These are phyloP conservation scores for Mastigias papua DNA, from an alignment of 30 jellyfish, hydroid and myxozoan species.

Conservation along the genomic window DNA sequence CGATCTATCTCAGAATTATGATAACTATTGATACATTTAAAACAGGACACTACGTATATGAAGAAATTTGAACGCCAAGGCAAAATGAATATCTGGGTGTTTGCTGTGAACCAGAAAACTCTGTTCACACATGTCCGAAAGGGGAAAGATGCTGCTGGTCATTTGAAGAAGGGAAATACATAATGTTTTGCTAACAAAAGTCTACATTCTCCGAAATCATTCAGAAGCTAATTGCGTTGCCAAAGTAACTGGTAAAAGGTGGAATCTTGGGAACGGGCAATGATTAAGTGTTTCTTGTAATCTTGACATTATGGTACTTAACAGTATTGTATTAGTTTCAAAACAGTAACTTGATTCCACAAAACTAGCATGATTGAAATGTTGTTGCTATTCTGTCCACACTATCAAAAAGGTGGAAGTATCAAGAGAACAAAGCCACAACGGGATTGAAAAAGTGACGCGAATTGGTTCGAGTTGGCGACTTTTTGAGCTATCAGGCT, in stretches of 20 bases:
- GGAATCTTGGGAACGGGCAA: slow-evolving; percentile 17
- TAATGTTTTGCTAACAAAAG: background rate
- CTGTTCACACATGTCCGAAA: background rate
- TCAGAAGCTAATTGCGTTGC: slow-evolving; percentile 16
- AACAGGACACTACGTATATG: background rate
- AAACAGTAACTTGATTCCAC: slow-evolving; percentile 23
- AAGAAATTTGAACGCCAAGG: background rate
- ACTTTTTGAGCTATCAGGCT: background rate
- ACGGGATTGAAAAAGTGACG: background rate
- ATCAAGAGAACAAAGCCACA: background rate
- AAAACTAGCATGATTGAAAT: background rate
- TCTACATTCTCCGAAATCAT: background rate
- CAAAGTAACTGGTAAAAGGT: slow-evolving; percentile 32
- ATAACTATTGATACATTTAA: background rate
- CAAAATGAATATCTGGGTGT: background rate
- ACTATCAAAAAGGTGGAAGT: slow-evolving; percentile 3
- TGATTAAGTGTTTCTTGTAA: slow-evolving; percentile 1
- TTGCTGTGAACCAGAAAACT: background rate
- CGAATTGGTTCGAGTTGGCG: background rate
- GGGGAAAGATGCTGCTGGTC: background rate
- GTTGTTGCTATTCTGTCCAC: background rate
- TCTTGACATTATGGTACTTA: slow-evolving; percentile 2
- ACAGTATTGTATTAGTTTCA: background rate
- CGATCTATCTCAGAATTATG: background rate
- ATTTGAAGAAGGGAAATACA: background rate